phyloP scores from a whole-genome alignment of 2,888 invertebrate genomes.

The Drosophila tanythrix region DNA sequence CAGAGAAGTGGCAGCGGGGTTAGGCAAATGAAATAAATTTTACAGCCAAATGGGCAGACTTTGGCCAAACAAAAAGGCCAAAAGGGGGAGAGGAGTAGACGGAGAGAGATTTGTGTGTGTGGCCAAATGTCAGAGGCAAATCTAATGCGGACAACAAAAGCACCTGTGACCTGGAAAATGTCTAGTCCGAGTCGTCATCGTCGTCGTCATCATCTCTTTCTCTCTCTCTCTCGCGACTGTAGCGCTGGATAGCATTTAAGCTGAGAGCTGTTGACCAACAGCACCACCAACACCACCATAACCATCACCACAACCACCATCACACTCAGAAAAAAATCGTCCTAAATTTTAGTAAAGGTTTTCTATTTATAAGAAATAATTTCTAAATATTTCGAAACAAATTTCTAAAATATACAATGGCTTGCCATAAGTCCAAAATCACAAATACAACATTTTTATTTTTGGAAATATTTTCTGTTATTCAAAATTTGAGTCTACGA shows the following conservation, averaged over 20 bases:
- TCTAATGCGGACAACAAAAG: conserved; percentile 79
- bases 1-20: conserved; percentile 13
- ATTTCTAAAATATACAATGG: not conserved
- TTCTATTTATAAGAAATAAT: not conserved
- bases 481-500: not conserved
- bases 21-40: conserved; percentile 78
- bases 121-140: conserved; percentile 63
- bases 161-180: conserved; percentile 79
- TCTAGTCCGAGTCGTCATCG: conserved; percentile 20
- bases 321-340: not conserved
- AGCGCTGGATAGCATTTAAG: conserved; percentile 35
- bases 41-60: conserved; percentile 77
- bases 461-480: not conserved
- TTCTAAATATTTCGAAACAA: not conserved
- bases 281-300: not conserved
- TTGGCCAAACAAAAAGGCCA: conserved; percentile 60
- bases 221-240: not conserved
- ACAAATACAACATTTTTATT: not conserved
- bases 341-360: not conserved
- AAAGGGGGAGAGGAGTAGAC: conserved; percentile 33
- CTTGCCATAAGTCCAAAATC: not conserved
- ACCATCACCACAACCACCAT: not conserved
- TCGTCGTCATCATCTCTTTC: conserved; percentile 4
- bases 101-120: conserved; percentile 66
- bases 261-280: conserved; percentile 24